These are phyloP conservation scores for western clawed frog (Xenopus tropicalis) DNA, from an alignment of 2,113 vertebrate genomes.

Conservation along the genomic window DNA sequence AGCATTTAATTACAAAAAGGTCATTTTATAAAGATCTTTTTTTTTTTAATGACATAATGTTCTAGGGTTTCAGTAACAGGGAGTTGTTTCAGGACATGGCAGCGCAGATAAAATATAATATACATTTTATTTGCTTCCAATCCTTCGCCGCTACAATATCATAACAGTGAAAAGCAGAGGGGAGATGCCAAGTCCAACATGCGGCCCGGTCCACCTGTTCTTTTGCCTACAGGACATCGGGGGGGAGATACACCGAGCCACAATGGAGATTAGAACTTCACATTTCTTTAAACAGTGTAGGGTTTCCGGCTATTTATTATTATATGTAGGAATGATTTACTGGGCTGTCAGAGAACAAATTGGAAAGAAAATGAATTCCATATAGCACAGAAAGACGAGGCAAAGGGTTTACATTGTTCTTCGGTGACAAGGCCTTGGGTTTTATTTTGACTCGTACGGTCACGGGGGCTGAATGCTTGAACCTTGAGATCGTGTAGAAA, in stretches of 20 bases:
- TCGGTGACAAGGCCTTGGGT: too few relatives aligned
- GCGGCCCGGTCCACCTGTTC: conserved; percentile 3
- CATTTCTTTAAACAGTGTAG: neutral
- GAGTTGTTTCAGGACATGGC: conserved; percentile 21
- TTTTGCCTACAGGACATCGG: neutral
- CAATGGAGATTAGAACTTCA: conserved; percentile 5
- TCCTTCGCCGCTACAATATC: conserved; percentile 16
- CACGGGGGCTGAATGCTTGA: too few relatives aligned
- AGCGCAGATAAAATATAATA: conserved; percentile 35
- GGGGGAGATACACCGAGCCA: neutral
- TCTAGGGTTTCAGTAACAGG: neutral
- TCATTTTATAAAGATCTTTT: conserved; percentile 5
- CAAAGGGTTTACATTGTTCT: neutral
- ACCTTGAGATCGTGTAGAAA: too few relatives aligned
- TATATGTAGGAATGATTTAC: conserved; percentile 6
- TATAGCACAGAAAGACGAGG: neutral
- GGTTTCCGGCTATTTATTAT: conserved; percentile 15
- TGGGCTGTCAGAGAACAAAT: conserved; percentile 15
- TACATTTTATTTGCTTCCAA: conserved; percentile 14
- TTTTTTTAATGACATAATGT: neutral
- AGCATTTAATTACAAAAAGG: conserved; percentile 8
- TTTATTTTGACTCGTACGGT: too few relatives aligned
- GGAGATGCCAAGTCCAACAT: conserved; percentile 30
- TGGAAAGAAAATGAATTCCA: neutral
- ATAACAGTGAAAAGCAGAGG: neutral